These are phyloP conservation scores for Tillus elongatus DNA, from an alignment of 2,888 invertebrate species.

Conservation along the genomic window DNA sequence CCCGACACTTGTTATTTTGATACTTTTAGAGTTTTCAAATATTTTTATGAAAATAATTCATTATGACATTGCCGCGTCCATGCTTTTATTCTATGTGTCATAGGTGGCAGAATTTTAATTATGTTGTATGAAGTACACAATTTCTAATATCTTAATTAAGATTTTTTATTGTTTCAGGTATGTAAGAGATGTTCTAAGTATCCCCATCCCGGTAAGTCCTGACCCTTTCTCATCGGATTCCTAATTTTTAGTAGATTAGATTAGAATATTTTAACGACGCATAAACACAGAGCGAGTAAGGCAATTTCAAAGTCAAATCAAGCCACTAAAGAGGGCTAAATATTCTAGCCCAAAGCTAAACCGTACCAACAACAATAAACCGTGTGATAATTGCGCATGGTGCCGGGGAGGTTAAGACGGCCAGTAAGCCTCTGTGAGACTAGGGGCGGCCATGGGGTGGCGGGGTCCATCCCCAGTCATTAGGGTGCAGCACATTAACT, in stretches of 20 bases:
- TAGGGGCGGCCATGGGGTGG: constrained; percentile 13
- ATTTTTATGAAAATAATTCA: too few species aligned
- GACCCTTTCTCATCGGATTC: too few species aligned
- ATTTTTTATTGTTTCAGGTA: too few species aligned
- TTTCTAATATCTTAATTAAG: too few species aligned
- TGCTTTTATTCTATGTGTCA: too few species aligned
- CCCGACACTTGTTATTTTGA: too few species aligned
- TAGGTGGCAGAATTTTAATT: too few species aligned
- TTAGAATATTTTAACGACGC: constrained; percentile 24
- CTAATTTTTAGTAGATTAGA: constrained; percentile 20
- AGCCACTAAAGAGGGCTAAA: constrained; percentile 36
- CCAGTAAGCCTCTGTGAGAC: constrained; percentile 23
- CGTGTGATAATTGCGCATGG: constrained; percentile 39
- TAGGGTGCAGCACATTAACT: constrained; percentile 40
- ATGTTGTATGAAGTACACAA: too few species aligned
- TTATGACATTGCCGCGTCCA: too few species aligned
- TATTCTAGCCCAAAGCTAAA: constrained; percentile 38
- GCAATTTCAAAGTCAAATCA: constrained; percentile 37
- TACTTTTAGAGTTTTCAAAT: too few species aligned
- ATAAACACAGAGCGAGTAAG: constrained; percentile 28
- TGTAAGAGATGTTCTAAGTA: too few species aligned
- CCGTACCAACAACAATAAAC: constrained; percentile 41
- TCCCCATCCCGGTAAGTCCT: too few species aligned
- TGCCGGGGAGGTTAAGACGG: constrained; percentile 28
- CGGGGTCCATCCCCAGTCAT: constrained; percentile 35